These are phyloP conservation scores for Geotrypetes seraphini DNA, from an alignment of 2,797 vertebrate species.

Conservation along the genomic window DNA sequence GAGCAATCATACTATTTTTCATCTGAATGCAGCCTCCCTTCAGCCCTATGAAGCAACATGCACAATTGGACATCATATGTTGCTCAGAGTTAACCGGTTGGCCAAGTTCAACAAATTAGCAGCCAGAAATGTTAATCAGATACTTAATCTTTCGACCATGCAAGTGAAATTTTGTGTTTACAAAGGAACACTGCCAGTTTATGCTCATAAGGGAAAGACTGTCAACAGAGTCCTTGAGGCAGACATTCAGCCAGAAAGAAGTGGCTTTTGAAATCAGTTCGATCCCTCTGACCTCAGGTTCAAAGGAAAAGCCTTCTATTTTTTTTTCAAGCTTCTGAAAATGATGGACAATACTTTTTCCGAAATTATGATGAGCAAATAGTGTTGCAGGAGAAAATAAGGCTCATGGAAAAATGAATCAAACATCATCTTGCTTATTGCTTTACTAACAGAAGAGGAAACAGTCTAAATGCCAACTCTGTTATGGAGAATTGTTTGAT, in stretches of 20 bases:
- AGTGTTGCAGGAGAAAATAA: too few species aligned
- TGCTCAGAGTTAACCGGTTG: conserved; percentile 21
- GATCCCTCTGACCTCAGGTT: conserved; percentile 1
- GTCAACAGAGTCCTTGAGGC: conserved; percentile 40
- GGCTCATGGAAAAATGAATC: too few species aligned
- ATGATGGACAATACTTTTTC: too few species aligned
- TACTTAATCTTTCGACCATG: conserved; percentile 65
- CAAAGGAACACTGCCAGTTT: conserved; percentile 48
- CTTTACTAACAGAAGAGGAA: too few species aligned
- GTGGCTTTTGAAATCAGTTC: conserved; percentile 10
- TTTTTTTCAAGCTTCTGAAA: too few species aligned
- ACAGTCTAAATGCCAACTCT: too few species aligned
- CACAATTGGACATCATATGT: conserved; percentile 24
- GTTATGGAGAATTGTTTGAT: too few species aligned
- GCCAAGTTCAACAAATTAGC: conserved; percentile 65
- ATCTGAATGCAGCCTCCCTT: conserved; percentile 18
- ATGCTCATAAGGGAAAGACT: conserved; percentile 46
- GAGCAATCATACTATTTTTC: too few species aligned
- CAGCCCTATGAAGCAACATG: conserved; percentile 17
- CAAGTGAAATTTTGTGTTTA: conserved; percentile 56
- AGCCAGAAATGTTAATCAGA: conserved; percentile 63
- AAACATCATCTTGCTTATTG: too few species aligned
- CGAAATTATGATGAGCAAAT: too few species aligned
- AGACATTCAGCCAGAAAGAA: conserved; percentile 15
- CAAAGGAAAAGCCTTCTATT: too few species aligned